These are phyloP conservation scores for Capitulum mitella DNA, from an alignment of 2,888 invertebrate species.

Conservation along the genomic window DNA sequence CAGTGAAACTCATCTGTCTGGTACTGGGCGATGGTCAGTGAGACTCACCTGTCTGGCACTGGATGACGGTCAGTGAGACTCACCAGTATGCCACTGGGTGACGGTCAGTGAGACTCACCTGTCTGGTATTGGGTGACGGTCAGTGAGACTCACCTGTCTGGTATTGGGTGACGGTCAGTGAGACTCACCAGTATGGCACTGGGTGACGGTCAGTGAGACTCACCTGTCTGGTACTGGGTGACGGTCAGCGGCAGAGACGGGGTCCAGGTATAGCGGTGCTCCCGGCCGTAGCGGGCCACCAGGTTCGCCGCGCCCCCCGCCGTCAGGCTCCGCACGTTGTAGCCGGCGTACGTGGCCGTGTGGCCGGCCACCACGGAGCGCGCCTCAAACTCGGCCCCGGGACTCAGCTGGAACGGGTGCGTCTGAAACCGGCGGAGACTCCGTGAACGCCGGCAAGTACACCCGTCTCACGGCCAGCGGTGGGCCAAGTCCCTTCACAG, in stretches of 20 bases:
- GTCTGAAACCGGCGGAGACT: background rate
- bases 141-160: background rate
- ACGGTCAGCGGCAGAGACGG: slow-evolving; percentile 60
- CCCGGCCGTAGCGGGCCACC: slow-evolving; percentile 55
- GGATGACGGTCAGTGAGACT: too few relatives aligned
- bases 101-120: too few relatives aligned
- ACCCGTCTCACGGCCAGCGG: too few relatives aligned
- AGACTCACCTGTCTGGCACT: too few relatives aligned
- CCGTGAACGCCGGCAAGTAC: too few relatives aligned
- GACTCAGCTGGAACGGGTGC: background rate
- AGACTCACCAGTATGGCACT: slow-evolving; percentile 41
- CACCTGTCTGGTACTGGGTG: slow-evolving; percentile 46
- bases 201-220: slow-evolving; percentile 62
- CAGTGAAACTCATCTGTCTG: too few relatives aligned
- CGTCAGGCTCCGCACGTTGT: slow-evolving; percentile 49
- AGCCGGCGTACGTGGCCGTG: slow-evolving; percentile 57
- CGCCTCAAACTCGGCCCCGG: background rate
- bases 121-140: background rate
- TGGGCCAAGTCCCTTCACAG: too few relatives aligned
- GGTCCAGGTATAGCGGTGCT: slow-evolving; percentile 38
- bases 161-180: background rate
- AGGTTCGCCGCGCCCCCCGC: slow-evolving; percentile 54
- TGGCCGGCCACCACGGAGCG: background rate
- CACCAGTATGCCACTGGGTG: too few relatives aligned
- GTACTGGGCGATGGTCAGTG: too few relatives aligned